A percentile compares a stretch with the other conserved stretches of the same genome.
phyloP scores from a whole-genome alignment of 2,888 invertebrate species.

The Acanthosoma haemorrhoidale region DNA sequence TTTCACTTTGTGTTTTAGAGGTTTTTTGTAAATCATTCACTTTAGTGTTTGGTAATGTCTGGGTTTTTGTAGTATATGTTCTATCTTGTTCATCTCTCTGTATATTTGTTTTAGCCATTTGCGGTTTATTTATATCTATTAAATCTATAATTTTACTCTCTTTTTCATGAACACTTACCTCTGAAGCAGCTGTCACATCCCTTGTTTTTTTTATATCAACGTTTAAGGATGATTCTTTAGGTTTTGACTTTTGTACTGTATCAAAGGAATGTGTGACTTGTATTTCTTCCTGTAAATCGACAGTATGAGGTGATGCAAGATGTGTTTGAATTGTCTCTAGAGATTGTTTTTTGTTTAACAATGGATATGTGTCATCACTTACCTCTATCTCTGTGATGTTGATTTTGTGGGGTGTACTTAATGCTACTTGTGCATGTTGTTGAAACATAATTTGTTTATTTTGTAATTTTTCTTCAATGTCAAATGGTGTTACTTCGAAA shows the following conservation, averaged over 20 bases:
- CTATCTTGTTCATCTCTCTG: background rate
- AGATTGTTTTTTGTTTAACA: constrained; percentile 16
- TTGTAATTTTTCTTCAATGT: constrained; percentile 16
- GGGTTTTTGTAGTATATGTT: background rate
- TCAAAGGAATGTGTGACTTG: background rate
- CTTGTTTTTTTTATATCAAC: constrained; percentile 1
- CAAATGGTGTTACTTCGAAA: constrained; percentile 25
- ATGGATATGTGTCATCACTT: constrained; percentile 11
- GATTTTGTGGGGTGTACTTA: constrained; percentile 8
- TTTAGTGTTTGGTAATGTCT: background rate
- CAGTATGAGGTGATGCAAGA: constrained; percentile 14
- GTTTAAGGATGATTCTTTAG: background rate
- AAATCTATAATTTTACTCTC: background rate
- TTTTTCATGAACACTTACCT: constrained; percentile 33
- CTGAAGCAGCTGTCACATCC: background rate
- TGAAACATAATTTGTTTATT: background rate
- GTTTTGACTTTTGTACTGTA: background rate
- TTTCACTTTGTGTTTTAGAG: background rate
- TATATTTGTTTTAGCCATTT: background rate
- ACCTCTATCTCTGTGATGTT: constrained; percentile 13
- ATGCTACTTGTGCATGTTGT: constrained; percentile 15
- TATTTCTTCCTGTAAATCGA: constrained; percentile 28
- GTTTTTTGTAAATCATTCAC: background rate
- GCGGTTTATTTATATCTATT: background rate
- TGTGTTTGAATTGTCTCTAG: constrained; percentile 15